phyloP scores from a whole-genome alignment of 2,797 vertebrate species.

The Eulemur coronatus region DNA sequence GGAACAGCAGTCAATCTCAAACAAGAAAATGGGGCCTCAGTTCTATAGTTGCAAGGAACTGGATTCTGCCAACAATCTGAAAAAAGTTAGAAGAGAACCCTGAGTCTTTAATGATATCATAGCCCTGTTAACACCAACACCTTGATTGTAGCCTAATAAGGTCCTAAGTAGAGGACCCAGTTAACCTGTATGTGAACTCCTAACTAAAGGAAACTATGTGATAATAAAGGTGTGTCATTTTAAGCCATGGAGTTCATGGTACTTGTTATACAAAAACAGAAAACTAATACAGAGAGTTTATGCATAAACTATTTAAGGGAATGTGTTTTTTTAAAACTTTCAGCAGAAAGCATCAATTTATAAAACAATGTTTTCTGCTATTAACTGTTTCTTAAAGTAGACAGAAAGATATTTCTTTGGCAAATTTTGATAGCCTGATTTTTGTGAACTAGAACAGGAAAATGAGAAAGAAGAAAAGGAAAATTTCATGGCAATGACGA shows the following conservation, averaged over 20 bases:
- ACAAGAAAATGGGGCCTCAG: background rate
- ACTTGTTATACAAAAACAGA: background rate
- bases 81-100: background rate
- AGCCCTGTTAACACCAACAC: background rate
- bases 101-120: background rate
- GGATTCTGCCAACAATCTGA: background rate
- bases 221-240: background rate
- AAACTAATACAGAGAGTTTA: background rate
- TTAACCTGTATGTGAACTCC: background rate
- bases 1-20: background rate
- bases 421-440: background rate
- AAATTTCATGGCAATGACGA: fast-evolving
- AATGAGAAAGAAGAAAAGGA: background rate
- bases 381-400: background rate
- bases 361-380: background rate
- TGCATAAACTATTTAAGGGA: background rate
- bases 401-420: background rate
- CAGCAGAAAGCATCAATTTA: background rate
- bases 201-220: background rate
- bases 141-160: background rate
- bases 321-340: background rate
- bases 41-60: background rate
- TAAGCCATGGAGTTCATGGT: background rate
- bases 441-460: background rate
- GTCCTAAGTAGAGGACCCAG: background rate